Evolutionary conservation across 2,113 vertebrate genomes (phyloP).

Genomic region (Peromyscus leucopus): DNA sequence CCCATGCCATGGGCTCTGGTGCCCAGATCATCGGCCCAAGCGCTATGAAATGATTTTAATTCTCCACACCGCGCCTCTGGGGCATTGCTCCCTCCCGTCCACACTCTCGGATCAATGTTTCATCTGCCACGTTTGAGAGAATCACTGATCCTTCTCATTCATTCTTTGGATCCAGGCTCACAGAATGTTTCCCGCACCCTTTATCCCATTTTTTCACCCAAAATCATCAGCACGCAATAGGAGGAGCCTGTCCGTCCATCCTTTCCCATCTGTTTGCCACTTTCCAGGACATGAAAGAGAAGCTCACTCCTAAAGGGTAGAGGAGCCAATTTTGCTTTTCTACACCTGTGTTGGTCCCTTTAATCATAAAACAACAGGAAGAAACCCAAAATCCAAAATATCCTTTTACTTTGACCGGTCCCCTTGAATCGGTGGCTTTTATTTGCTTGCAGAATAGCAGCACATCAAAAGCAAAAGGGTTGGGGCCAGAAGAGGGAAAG

Average conservation of each 20-base stretch:
- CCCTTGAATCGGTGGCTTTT: constrained; percentile 47
- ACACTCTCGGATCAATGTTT: constrained; percentile 68
- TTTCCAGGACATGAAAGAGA: constrained; percentile 38
- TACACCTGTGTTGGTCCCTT: constrained; percentile 78
- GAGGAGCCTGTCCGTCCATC: neutral
- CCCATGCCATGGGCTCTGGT: neutral
- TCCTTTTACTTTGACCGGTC: constrained; percentile 70
- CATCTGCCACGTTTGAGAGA: neutral
- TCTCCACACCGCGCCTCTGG: neutral
- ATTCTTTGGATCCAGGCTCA: constrained; percentile 48
- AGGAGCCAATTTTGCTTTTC: constrained; percentile 62
- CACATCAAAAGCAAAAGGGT: constrained; percentile 55
- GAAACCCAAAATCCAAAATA: constrained; percentile 72
- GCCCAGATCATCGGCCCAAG: constrained; percentile 29
- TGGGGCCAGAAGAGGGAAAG: neutral
- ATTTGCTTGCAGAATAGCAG: constrained; percentile 44
- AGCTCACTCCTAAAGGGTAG: neutral
- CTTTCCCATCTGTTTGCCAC: neutral
- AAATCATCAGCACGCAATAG: neutral
- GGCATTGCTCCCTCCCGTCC: neutral
- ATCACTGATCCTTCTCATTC: constrained; percentile 55
- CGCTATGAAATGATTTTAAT: constrained; percentile 60
- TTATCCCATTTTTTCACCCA: constrained; percentile 44
- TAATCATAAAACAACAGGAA: constrained; percentile 80
- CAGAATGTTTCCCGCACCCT: constrained; percentile 10